Base-by-base conservation (phyloP, 2,113 vertebrate species). In the Rhabdornis inornatus region DNA sequence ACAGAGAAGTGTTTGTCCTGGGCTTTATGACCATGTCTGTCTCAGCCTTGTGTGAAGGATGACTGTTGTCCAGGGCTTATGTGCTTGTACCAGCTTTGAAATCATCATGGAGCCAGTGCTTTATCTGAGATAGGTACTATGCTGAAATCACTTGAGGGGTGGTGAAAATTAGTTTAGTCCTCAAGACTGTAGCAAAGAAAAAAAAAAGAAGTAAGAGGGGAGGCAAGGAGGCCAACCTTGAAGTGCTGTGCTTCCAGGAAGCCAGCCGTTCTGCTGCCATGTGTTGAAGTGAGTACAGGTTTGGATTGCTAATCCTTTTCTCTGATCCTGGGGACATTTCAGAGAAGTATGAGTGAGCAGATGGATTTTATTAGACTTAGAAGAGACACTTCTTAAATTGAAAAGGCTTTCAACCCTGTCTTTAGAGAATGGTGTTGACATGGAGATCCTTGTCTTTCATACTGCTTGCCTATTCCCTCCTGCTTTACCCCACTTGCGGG, bases 321-420 rank as follows among this genome's bases (percentile, higher is more conserved):
- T 89, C 59, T 77, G 45, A 44, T 65, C 45, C 45, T 53, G n/a
- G 50, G 75, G 55, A 89, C 17, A 10, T 90, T 85, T 90, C 85
- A 66, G 72, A 65, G 68, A 52, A 63, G 20, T 35, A 21, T 1
- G 16, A 76, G 64, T 27, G 59, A 92, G 50, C 76, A 90, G 79
- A 86, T 96, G 89, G 60, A 91, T 92, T 92, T 75, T 78, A 74
- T 90, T 86, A 83, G 53, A 40, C 53, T 76, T 85, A 79, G 18
- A 83, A 65, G 45, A 70, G 39, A 37, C 27, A 50, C 19, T 33
- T 90, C 81, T 89, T 55, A 78, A 87, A 81, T 59, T 3, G 16
- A 63, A 88, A 89, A 90, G 30, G 21, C 79, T 81, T 92, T 91
- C 39, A 71, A 44, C 47, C 56, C 76, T 87, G 28, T 64, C 44